Conservation (phyloP, 2,888 invertebrate genomes). For the Polydrusus cervinus region DNA sequence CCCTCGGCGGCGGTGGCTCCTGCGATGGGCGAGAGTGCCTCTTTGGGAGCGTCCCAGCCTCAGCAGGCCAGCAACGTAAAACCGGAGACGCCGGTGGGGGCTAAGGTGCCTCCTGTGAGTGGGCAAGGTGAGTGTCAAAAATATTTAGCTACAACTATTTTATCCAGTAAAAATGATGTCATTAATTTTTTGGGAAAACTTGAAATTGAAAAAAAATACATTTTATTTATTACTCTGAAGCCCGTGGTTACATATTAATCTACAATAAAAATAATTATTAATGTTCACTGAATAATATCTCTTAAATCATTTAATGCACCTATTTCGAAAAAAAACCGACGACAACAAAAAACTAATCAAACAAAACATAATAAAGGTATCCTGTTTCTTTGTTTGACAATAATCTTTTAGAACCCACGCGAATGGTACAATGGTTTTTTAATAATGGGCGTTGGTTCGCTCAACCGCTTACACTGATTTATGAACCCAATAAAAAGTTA, state of each 20-base stretch:
- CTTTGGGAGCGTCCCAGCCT: slow-evolving; percentile 59
- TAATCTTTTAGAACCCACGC: slow-evolving; percentile 27
- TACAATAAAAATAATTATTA: no score
- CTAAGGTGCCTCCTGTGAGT: slow-evolving; percentile 44
- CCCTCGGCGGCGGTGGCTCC: slow-evolving; percentile 63
- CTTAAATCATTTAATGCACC: neutral
- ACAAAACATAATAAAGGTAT: slow-evolving; percentile 22
- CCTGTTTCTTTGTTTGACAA: slow-evolving; percentile 27
- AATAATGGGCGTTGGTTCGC: slow-evolving; percentile 44
- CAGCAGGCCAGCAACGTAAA: slow-evolving; percentile 55
- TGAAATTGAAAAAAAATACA: no score
- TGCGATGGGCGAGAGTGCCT: slow-evolving; percentile 50
- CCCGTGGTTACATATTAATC: no score
- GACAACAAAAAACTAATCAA: slow-evolving; percentile 8
- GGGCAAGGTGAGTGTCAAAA: slow-evolving; percentile 45
- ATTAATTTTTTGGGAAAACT: no score
- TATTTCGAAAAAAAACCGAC: slow-evolving; percentile 9
- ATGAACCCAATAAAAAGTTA: slow-evolving; percentile 45
- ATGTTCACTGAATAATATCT: no score
- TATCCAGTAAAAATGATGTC: no score
- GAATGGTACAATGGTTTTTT: slow-evolving; percentile 31
- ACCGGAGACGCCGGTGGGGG: slow-evolving; percentile 44
- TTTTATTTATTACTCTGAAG: no score
- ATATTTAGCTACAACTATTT: no score
- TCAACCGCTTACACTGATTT: slow-evolving; percentile 45